Evolutionary conservation across 2,113 vertebrate genomes (phyloP), one percentile per base, ranked within the genome.

Genomic region (Budorcas taxicolor): DNA sequence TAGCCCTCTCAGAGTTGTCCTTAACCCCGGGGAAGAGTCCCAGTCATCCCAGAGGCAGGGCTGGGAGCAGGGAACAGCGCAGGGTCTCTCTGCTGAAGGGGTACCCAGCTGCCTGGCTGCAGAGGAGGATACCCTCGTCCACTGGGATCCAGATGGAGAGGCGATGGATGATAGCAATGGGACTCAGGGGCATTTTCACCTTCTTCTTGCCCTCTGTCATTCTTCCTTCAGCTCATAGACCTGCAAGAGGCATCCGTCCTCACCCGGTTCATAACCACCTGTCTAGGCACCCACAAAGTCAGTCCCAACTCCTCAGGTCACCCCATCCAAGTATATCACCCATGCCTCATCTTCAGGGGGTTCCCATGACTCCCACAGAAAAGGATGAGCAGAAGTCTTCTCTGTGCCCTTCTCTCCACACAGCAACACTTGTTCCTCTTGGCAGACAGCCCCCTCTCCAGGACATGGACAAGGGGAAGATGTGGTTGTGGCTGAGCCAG

Each of bases 141-240:
- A 13, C 43, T 4, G 19, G 11, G n/a, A 31, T 25, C 11, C 10
- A 3, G 11, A 16, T 36, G 31, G 27, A 53, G 71, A 60, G 14
- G 14, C 0, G 0, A 40, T 36, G 5, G 16, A 8, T 16, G n/a
- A 81, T 13, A 21, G 57, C 40, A 19, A 1, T 0, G 2, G 57
- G 29, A 25, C 17, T 47, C 62, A 27, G 8, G 7, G 17, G 45
- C 57, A 57, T 84, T 67, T 23, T n/a, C 45, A 64, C 50, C 27
- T 5, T 16, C 25, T 25, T 33, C 33, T 45, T 3, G 6, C 57
- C 53, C 5, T 8, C 29, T 64, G 62, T 27, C 43, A 15, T 21
- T 57, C 45, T 27, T 3, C 4, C 29, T 53, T 55, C 62, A 33
- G 45, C 58, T 40, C 45, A 21, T 1, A n/a, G 25, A 15, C 50